Conservation (phyloP, 2,797 vertebrate species). For the Sparus aurata region DNA sequence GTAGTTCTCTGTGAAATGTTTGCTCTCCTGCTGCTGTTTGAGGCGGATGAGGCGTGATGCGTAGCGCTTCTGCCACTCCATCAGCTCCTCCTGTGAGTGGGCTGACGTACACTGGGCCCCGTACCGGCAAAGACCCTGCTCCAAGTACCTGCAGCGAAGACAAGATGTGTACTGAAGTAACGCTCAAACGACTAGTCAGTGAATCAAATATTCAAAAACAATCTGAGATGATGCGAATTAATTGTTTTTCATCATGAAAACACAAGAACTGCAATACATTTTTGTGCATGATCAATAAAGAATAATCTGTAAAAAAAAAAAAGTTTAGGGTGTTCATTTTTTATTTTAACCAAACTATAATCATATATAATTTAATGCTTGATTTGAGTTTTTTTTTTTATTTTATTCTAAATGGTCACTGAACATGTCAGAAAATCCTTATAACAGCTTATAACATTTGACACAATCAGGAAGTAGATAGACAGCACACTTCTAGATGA, state of each 20-base stretch:
- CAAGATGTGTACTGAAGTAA: conserved; percentile 22
- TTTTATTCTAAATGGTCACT: neutral
- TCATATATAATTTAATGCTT: too few species aligned
- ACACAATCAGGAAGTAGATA: neutral
- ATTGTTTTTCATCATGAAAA: neutral
- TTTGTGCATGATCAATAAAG: neutral
- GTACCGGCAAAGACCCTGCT: conserved; percentile 97
- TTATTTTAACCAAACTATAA: too few species aligned
- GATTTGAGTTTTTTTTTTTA: neutral
- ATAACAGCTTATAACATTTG: neutral
- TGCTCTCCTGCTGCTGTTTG: conserved; percentile 98
- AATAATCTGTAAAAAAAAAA: neutral
- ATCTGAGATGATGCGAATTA: neutral
- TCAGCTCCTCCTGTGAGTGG: conserved; percentile 98
- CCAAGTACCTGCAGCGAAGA: conserved; percentile 89
- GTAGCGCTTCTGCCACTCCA: conserved; percentile 98
- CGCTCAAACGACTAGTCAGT: neutral
- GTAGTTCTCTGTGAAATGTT: conserved; percentile 96
- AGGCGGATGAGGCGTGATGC: conserved; percentile 96
- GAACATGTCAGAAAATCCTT: neutral
- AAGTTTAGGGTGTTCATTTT: neutral
- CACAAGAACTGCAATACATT: neutral
- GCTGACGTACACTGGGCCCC: conserved; percentile 99
- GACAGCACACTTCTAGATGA: neutral
- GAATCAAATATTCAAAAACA: neutral